A percentile compares a stretch with the other conserved stretches of the same genome.
phyloP scores from a whole-genome alignment of 2,888 invertebrate species.

The Drosophila fungiperda region DNA sequence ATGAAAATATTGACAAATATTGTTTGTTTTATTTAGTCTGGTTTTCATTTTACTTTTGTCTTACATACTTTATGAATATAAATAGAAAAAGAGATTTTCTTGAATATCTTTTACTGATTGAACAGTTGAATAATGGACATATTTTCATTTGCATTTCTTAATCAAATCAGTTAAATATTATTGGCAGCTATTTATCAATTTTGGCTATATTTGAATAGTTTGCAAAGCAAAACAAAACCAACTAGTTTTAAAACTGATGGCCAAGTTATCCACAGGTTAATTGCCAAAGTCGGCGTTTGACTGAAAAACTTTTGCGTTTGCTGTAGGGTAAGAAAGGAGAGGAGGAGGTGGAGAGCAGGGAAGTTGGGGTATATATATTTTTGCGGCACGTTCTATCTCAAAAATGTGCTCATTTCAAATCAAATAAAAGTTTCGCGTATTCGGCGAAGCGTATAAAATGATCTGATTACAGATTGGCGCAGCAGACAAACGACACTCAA shows the following conservation, averaged over 20 bases:
- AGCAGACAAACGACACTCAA: constrained; percentile 57
- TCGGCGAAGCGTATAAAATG: constrained; percentile 50
- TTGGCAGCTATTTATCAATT: background rate
- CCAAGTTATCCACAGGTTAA: constrained; percentile 40
- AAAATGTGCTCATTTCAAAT: constrained; percentile 46
- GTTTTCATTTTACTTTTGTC: no score
- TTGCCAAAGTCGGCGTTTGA: constrained; percentile 14
- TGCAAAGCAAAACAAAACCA: background rate
- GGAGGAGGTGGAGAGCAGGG: background rate
- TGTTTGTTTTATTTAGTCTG: no score
- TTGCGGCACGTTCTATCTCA: constrained; percentile 29
- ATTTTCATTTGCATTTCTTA: background rate
- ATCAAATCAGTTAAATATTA: background rate
- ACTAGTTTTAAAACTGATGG: background rate
- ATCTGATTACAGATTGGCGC: constrained; percentile 59
- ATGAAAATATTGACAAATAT: no score
- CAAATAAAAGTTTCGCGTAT: constrained; percentile 52
- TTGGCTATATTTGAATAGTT: background rate
- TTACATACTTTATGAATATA: no score
- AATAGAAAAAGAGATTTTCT: no score
- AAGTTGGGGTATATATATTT: background rate
- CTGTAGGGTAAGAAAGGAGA: background rate
- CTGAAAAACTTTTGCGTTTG: background rate
- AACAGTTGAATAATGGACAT: background rate
- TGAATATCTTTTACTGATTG: background rate